Percentiles rank a stretch among this genome's conserved stretches.
Evolutionary conservation across 2,797 vertebrate species (phyloP).

Genomic region (Heliangelus exortis): DNA sequence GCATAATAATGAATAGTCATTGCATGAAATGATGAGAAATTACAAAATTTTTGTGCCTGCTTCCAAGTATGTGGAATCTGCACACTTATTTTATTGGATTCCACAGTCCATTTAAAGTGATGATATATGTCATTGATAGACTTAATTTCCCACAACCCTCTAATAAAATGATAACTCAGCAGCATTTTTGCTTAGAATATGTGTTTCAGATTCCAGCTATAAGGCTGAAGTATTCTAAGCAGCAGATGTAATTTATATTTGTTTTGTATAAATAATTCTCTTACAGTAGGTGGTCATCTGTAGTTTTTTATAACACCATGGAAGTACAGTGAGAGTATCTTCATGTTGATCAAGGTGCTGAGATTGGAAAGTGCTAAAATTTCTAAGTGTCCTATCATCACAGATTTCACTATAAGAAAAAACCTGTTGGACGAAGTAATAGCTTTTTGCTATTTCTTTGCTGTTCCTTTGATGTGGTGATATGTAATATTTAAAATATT

Average conservation of each 20-base stretch:
- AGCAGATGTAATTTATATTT: not conserved
- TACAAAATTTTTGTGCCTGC: not conserved
- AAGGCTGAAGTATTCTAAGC: not conserved
- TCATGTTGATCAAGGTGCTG: not conserved
- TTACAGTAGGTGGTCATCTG: not conserved
- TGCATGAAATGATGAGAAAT: constrained; percentile 63
- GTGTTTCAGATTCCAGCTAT: not conserved
- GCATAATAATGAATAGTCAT: not conserved
- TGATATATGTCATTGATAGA: constrained; percentile 57
- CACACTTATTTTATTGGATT: constrained; percentile 49
- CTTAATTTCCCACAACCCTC: not conserved
- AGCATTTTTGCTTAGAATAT: constrained; percentile 15
- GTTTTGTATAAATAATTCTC: constrained; percentile 8
- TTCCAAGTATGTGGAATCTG: constrained; percentile 9
- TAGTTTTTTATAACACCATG: not conserved
- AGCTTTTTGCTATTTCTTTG: not conserved
- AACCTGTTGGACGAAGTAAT: not conserved
- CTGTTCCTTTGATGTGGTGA: not conserved
- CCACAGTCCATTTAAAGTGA: constrained; percentile 51
- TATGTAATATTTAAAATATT: not conserved
- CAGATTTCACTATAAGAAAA: not conserved
- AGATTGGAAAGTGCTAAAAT: not conserved
- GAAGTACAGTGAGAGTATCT: not conserved
- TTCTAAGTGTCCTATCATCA: not conserved
- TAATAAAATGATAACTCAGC: not conserved